These are phyloP conservation scores for Caenorhabditis angaria DNA, from an alignment of 2,888 invertebrate genomes.

Conservation along the genomic window DNA sequence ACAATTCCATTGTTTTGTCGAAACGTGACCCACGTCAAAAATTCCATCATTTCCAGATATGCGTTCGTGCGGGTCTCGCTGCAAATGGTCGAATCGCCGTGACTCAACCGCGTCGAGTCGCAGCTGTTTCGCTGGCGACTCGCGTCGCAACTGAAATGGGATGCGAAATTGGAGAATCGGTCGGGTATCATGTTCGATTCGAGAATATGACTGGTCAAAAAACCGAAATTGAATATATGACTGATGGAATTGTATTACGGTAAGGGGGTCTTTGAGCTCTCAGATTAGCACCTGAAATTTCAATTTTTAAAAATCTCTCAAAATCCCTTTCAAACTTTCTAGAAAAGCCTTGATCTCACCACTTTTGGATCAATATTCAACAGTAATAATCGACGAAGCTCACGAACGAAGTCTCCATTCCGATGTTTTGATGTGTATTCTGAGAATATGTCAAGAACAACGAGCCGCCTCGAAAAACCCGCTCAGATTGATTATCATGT, in stretches of 20 bases:
- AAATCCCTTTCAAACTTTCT: neutral
- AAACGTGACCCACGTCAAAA: too few species aligned
- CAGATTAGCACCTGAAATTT: constrained; percentile 9
- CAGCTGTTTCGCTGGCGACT: constrained; percentile 80
- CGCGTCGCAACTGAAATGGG: constrained; percentile 65
- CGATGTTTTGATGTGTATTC: constrained; percentile 76
- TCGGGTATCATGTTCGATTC: constrained; percentile 86
- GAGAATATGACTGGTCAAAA: constrained; percentile 73
- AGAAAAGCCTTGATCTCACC: constrained; percentile 73
- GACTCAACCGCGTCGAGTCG: constrained; percentile 90
- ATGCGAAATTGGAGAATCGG: constrained; percentile 70
- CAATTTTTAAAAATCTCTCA: neutral
- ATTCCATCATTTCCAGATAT: constrained; percentile 39
- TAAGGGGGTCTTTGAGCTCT: constrained; percentile 77
- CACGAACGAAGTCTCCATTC: constrained; percentile 92
- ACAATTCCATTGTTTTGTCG: too few species aligned
- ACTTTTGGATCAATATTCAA: constrained; percentile 76
- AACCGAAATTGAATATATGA: constrained; percentile 82
- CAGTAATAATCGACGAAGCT: constrained; percentile 76
- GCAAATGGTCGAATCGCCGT: constrained; percentile 82
- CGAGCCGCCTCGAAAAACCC: constrained; percentile 32
- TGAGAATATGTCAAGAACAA: constrained; percentile 55
- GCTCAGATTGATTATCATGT: constrained; percentile 84
- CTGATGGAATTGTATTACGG: constrained; percentile 88
- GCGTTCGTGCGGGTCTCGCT: constrained; percentile 70